A percentile compares a stretch with the other conserved stretches of the same genome.
phyloP scores from a whole-genome alignment of 2,113 vertebrate genomes.

The Grallaria varia region DNA sequence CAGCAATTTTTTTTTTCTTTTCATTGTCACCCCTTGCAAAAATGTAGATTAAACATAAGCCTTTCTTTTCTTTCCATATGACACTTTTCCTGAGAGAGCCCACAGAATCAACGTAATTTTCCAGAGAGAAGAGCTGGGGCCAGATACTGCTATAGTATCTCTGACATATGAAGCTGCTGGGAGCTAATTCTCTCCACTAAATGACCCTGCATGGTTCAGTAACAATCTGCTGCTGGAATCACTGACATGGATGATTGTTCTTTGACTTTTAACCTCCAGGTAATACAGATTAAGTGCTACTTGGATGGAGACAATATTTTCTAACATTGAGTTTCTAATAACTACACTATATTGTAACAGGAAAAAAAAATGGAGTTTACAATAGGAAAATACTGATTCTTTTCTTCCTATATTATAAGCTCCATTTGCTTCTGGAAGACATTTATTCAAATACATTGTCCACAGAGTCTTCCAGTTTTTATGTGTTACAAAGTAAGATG shows the following conservation, averaged over 20 bases:
- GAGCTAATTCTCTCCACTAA: conserved; percentile 40
- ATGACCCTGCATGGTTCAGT: conserved; percentile 40
- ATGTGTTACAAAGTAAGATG: background rate
- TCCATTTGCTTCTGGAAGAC: background rate
- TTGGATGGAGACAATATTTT: conserved; percentile 44
- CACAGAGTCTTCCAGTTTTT: background rate
- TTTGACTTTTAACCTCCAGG: conserved; percentile 65
- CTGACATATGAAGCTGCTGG: conserved; percentile 19
- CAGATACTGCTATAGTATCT: background rate
- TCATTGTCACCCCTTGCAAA: background rate
- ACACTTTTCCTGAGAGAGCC: background rate
- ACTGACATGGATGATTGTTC: conserved; percentile 52
- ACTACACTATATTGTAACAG: background rate
- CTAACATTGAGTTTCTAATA: conserved; percentile 45
- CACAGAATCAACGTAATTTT: background rate
- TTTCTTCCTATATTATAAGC: background rate
- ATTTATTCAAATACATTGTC: background rate
- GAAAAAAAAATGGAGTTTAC: background rate
- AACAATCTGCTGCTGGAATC: conserved; percentile 38
- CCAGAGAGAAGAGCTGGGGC: background rate
- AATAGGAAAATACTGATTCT: background rate
- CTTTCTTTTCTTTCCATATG: background rate
- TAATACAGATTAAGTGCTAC: conserved; percentile 66
- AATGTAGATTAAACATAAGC: background rate
- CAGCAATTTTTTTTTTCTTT: background rate